Evolutionary conservation across 2,113 vertebrate species (phyloP).

Genomic region (Poeciliopsis turrubarensis): DNA sequence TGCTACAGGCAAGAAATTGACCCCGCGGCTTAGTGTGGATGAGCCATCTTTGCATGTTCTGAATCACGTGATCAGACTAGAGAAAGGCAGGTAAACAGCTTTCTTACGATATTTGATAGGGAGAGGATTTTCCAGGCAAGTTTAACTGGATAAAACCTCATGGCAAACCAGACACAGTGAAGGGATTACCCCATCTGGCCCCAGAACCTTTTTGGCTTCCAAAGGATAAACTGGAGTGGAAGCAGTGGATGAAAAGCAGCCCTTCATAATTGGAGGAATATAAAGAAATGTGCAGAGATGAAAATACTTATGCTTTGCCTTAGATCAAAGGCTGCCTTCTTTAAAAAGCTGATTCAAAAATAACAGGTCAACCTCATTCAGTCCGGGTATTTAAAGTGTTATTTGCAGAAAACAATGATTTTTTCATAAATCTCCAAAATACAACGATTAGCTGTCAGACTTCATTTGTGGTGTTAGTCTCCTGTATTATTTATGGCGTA

Average conservation of each 20-base stretch:
- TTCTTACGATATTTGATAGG: conserved; percentile 1
- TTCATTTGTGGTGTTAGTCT: too few species aligned
- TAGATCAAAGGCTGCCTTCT: neutral
- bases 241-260: neutral
- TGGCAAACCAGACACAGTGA: conserved; percentile 2
- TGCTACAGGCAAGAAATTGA: conserved; percentile 17
- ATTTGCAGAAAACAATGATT: neutral
- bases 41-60: conserved; percentile 18
- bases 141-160: neutral
- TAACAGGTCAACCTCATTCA: neutral
- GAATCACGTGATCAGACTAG: conserved; percentile 5
- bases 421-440: neutral
- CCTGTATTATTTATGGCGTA: too few species aligned
- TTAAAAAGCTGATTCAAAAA: neutral
- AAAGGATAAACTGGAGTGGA: neutral
- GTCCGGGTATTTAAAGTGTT: neutral
- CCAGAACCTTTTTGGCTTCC: neutral
- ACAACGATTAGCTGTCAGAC: neutral
- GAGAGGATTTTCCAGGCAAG: neutral
- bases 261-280: neutral
- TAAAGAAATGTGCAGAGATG: neutral
- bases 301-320: neutral
- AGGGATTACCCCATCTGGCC: conserved; percentile 7
- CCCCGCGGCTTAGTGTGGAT: conserved; percentile 5
- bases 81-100: conserved; percentile 7